phyloP scores from a whole-genome alignment of 64 coral and sea anemone species.

The Pocillopora damicornis region DNA sequence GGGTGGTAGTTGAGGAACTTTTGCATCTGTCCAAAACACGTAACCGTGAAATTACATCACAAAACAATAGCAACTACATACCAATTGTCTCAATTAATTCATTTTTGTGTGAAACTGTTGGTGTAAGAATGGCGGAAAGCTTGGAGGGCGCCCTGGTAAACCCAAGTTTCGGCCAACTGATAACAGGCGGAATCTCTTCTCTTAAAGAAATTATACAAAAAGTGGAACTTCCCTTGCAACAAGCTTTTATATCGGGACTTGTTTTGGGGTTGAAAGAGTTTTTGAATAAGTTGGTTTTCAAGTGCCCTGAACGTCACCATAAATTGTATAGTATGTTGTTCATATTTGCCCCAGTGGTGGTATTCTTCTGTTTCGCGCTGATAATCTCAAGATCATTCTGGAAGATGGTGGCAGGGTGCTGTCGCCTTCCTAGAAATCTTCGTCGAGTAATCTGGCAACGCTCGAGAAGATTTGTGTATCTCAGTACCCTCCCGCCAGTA shows the following conservation, averaged over 20 bases:
- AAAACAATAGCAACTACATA: neutral
- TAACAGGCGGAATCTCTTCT: neutral
- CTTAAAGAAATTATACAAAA: neutral
- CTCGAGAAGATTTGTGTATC: neutral
- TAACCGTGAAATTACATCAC: neutral
- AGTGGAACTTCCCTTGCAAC: neutral
- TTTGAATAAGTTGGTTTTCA: conserved; percentile 1
- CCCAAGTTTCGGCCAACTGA: neutral
- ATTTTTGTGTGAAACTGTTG: neutral
- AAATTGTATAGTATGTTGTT: neutral
- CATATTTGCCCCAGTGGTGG: neutral
- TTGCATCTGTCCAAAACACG: neutral
- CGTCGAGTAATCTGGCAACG: neutral
- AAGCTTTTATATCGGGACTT: neutral
- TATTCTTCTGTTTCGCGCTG: neutral
- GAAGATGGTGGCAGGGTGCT: neutral
- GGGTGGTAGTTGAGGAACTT: neutral
- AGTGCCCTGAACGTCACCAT: neutral
- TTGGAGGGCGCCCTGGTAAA: neutral
- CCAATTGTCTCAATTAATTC: neutral
- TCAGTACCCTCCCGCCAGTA: neutral
- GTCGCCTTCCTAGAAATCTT: neutral
- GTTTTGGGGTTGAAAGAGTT: neutral
- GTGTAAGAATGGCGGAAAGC: neutral
- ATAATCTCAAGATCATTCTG: conserved; percentile 6